phyloP scores from a whole-genome alignment of 1,140 invertebrate genomes.

The Magallana gigas region DNA sequence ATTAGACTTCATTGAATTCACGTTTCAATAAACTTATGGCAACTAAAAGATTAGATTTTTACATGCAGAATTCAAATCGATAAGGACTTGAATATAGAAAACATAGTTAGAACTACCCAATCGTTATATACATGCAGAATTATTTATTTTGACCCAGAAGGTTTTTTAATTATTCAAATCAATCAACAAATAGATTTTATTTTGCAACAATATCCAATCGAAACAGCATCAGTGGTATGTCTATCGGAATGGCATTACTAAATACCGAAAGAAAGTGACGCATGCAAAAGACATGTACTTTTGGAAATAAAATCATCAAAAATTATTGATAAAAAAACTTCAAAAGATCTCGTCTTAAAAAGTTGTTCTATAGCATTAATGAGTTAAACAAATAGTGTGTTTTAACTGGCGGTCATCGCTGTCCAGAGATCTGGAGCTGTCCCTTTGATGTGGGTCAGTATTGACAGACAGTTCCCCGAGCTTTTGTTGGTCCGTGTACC shows the following conservation, averaged over 20 bases:
- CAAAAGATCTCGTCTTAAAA: slow-evolving; percentile 6
- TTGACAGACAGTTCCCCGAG: background rate
- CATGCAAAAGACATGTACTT: background rate
- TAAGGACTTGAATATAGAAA: too few relatives aligned
- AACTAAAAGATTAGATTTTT: too few relatives aligned
- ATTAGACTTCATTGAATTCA: background rate
- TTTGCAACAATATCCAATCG: too few relatives aligned
- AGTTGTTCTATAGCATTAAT: background rate
- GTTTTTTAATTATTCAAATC: too few relatives aligned
- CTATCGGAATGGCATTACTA: background rate
- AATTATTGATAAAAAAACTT: slow-evolving; percentile 31
- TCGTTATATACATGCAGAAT: too few relatives aligned
- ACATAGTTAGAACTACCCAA: too few relatives aligned
- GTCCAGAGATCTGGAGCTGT: background rate
- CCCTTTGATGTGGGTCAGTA: slow-evolving; percentile 1
- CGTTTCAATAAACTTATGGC: background rate
- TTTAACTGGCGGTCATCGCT: slow-evolving; percentile 19
- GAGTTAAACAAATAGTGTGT: slow-evolving; percentile 25
- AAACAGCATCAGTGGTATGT: background rate
- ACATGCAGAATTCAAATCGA: too few relatives aligned
- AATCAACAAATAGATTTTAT: too few relatives aligned
- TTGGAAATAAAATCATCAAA: slow-evolving; percentile 13
- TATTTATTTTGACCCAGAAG: too few relatives aligned
- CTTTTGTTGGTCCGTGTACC: slow-evolving; percentile 5
- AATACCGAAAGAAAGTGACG: background rate